Evolutionary conservation across 2,888 invertebrate genomes (phyloP).

Genomic region (Cephus sareptanus): DNA sequence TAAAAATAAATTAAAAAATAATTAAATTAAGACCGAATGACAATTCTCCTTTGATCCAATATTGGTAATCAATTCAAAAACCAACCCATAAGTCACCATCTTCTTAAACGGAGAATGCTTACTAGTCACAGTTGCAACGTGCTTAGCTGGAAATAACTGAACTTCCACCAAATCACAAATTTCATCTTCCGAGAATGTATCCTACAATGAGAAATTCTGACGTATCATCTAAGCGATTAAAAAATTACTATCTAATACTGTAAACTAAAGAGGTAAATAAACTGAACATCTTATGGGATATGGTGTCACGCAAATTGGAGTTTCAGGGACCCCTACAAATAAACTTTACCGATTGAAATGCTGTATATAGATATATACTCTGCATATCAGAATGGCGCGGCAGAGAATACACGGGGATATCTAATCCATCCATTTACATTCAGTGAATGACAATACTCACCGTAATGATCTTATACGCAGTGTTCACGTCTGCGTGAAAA

Average conservation of each 20-base stretch:
- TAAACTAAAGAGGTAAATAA: too few relatives aligned
- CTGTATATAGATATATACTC: too few relatives aligned
- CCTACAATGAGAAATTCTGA: constrained; percentile 36
- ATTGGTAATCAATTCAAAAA: background rate
- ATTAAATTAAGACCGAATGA: background rate
- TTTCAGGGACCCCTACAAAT: too few relatives aligned
- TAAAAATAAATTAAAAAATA: background rate
- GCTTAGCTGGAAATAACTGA: constrained; percentile 39
- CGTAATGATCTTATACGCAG: constrained; percentile 76
- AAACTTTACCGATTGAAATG: too few relatives aligned
- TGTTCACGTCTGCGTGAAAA: constrained; percentile 76
- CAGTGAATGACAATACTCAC: constrained; percentile 29
- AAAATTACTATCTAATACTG: background rate
- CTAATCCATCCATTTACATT: too few relatives aligned
- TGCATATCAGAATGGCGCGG: too few relatives aligned
- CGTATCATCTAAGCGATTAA: background rate
- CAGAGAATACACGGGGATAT: background rate
- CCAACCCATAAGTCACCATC: constrained; percentile 54
- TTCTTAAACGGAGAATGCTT: constrained; percentile 55
- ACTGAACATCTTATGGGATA: too few relatives aligned
- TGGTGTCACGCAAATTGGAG: too few relatives aligned
- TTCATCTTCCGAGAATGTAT: constrained; percentile 74
- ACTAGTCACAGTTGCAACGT: constrained; percentile 41
- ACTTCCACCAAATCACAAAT: constrained; percentile 75
- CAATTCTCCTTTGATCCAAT: background rate